A percentile compares a stretch with the other conserved stretches of the same genome.
phyloP scores from a whole-genome alignment of 2,888 invertebrate genomes.

The Pseudanteris insignis region DNA sequence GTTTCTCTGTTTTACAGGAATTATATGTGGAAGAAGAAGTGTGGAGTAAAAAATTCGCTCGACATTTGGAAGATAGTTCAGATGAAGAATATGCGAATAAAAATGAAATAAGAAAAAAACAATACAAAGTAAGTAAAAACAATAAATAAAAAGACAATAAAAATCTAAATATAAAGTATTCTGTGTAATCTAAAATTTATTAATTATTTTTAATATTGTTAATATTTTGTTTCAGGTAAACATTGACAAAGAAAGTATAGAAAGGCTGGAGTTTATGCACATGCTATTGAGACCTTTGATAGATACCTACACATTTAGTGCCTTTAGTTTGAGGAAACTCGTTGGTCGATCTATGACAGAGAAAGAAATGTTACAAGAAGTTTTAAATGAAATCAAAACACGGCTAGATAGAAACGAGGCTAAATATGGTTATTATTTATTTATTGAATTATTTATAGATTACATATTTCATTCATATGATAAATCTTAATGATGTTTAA shows the following conservation, averaged over 20 bases:
- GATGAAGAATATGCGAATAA: constrained; percentile 55
- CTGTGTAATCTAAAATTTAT: not conserved
- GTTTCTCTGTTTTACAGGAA: constrained; percentile 47
- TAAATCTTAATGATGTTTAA: no score
- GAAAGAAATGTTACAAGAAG: constrained; percentile 73
- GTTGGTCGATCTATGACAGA: constrained; percentile 72
- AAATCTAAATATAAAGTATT: no score
- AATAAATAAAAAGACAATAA: no score
- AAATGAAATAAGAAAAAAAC: constrained; percentile 45
- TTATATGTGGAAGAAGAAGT: constrained; percentile 67
- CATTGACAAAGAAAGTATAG: constrained; percentile 55
- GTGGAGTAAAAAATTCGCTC: constrained; percentile 70
- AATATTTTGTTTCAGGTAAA: constrained; percentile 53
- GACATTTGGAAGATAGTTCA: constrained; percentile 68
- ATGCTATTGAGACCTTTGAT: constrained; percentile 76
- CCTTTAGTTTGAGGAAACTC: constrained; percentile 70
- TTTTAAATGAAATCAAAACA: constrained; percentile 74
- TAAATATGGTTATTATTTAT: constrained; percentile 69
- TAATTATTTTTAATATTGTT: constrained; percentile 2
- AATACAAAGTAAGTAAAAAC: constrained; percentile 55
- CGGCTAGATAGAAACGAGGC: constrained; percentile 72
- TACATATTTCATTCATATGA: no score
- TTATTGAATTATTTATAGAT: no score
- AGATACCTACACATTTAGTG: constrained; percentile 78
- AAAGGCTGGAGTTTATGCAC: constrained; percentile 70